A percentile compares a stretch with the other conserved stretches of the same genome.
Conservation (phyloP, 1,140 invertebrate genomes). For the Diplogasteroides magnus region DNA sequence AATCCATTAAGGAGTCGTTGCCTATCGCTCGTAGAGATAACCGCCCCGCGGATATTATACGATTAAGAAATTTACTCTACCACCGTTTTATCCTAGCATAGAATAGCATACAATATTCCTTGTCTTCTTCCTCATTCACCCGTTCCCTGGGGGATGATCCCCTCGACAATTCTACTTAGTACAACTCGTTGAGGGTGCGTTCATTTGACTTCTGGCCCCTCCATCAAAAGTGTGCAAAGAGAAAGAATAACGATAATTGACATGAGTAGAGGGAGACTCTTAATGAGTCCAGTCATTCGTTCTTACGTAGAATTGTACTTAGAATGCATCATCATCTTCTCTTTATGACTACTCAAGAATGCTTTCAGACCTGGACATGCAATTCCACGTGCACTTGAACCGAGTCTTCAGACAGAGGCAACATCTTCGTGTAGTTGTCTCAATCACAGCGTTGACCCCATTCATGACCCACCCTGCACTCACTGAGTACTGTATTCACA, state of each 20-base stretch:
- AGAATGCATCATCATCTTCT: neutral
- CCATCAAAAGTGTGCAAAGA: neutral
- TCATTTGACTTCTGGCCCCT: conserved; percentile 9
- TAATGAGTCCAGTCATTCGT: too few relatives aligned
- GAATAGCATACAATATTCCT: too few relatives aligned
- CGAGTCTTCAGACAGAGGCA: conserved; percentile 48
- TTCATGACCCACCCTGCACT: conserved; percentile 44
- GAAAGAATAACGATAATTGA: neutral
- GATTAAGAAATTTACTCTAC: too few relatives aligned
- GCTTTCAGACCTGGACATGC: conserved; percentile 41
- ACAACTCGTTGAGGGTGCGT: conserved; percentile 9
- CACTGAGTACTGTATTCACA: conserved; percentile 44
- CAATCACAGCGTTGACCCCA: conserved; percentile 45
- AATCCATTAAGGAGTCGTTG: too few relatives aligned
- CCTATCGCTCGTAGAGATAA: too few relatives aligned
- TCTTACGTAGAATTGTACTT: neutral
- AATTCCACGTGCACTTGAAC: conserved; percentile 49
- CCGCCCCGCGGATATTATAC: too few relatives aligned
- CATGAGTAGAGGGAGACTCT: too few relatives aligned
- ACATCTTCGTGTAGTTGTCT: conserved; percentile 49
- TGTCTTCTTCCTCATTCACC: too few relatives aligned
- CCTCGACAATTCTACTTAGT: conserved; percentile 15
- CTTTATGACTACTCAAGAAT: too few relatives aligned
- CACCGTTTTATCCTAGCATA: too few relatives aligned
- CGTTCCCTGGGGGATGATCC: conserved; percentile 10